Percentiles rank a stretch among this genome's conserved stretches.
These are phyloP conservation scores for Aphidius colemani DNA, from an alignment of 2,888 invertebrate genomes.

Conservation along the genomic window DNA sequence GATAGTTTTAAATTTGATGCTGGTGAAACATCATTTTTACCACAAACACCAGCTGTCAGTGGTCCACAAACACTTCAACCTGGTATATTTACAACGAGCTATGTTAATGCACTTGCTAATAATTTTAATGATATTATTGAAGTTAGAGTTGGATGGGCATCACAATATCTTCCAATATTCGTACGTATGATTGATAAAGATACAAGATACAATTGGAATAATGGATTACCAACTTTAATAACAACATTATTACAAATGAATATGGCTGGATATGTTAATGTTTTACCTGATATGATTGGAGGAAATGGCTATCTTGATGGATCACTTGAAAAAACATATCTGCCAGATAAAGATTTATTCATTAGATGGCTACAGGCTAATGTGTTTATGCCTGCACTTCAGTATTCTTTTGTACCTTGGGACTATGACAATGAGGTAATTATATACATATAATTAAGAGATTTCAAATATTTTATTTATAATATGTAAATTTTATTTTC, in stretches of 20 bases:
- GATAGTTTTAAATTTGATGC: conserved; percentile 83
- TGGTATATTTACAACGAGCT: conserved; percentile 64
- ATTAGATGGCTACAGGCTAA: conserved; percentile 81
- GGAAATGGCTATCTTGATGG: conserved; percentile 69
- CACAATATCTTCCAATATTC: conserved; percentile 73
- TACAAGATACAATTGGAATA: conserved; percentile 71
- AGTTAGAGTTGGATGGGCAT: conserved; percentile 71
- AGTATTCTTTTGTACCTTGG: conserved; percentile 83
- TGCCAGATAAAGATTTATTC: conserved; percentile 66
- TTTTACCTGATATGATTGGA: conserved; percentile 81
- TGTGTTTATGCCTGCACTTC: conserved; percentile 77
- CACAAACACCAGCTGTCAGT: conserved; percentile 66
- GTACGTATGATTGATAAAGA: conserved; percentile 81
- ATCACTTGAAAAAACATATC: conserved; percentile 56
- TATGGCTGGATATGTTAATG: conserved; percentile 66
- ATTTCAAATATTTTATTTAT: no score
- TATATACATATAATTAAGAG: no score
- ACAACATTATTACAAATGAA: conserved; percentile 72
- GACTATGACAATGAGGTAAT: conserved; percentile 66
- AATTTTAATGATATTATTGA: conserved; percentile 70
- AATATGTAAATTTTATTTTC: conserved; percentile 39
- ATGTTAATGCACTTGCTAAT: conserved; percentile 64
- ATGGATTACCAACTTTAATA: conserved; percentile 74
- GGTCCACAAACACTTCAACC: conserved; percentile 64
- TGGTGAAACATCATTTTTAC: conserved; percentile 75